A percentile compares a stretch with the other conserved stretches of the same genome.
Evolutionary conservation across 35 echinoderm and acorn worm species (phyloP).

Genomic region (Ptychodera flava): DNA sequence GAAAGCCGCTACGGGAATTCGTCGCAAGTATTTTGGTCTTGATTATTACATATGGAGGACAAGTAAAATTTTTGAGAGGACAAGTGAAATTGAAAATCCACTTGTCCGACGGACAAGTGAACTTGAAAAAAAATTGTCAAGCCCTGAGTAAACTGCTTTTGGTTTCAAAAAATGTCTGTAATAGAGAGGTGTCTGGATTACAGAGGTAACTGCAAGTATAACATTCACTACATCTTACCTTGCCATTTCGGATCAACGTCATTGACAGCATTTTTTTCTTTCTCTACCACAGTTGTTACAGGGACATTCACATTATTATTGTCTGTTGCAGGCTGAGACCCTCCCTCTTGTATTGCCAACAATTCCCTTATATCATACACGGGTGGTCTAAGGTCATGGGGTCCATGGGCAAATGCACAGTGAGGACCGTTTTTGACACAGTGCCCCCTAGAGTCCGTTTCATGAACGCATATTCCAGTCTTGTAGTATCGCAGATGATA

Average conservation of each 20-base stretch:
- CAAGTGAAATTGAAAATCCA: too few species aligned
- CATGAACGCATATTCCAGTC: slow-evolving; percentile 90
- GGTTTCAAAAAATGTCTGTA: too few species aligned
- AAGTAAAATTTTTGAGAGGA: too few species aligned
- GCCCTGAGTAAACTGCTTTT: too few species aligned
- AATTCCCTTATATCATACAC: slow-evolving; percentile 92
- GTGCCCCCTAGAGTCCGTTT: slow-evolving; percentile 91
- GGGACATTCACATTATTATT: neutral
- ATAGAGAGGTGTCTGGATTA: too few species aligned
- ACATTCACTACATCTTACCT: too few species aligned
- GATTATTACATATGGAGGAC: too few species aligned
- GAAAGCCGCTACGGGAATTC: too few species aligned
- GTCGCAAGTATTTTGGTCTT: too few species aligned
- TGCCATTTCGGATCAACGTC: slow-evolving; percentile 91
- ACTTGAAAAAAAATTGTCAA: too few species aligned
- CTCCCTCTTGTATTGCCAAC: slow-evolving; percentile 49
- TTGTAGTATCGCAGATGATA: slow-evolving; percentile 96
- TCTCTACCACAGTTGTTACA: slow-evolving; percentile 28
- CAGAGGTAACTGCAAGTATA: too few species aligned
- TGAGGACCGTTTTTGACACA: slow-evolving; percentile 99
- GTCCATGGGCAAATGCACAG: slow-evolving; percentile 97
- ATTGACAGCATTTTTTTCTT: slow-evolving; percentile 62
- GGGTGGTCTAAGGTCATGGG: slow-evolving; percentile 80
- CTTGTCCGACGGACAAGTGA: too few species aligned
- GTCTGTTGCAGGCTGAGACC: slow-evolving; percentile 22